Percentiles rank a stretch among this genome's conserved stretches.
Conservation (phyloP, 2,113 vertebrate genomes). For the Sphaerodactylus townsendi region DNA sequence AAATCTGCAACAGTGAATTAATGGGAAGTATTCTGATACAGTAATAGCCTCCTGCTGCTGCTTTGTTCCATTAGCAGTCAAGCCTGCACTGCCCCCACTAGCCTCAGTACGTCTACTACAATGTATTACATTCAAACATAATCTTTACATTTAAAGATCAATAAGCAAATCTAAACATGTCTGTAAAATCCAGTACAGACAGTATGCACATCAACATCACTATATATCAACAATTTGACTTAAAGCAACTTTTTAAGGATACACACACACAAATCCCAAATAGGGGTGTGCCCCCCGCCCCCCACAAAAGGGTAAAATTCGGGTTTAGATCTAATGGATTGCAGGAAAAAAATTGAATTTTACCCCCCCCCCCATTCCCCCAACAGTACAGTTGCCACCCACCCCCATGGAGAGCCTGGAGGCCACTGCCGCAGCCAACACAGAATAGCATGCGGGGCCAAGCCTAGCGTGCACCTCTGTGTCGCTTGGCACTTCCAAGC, state of each 20-base stretch:
- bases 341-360: too few relatives aligned
- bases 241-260: neutral
- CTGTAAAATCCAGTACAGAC: neutral
- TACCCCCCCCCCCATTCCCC: too few relatives aligned
- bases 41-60: neutral
- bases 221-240: rapidly evolving
- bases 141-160: neutral
- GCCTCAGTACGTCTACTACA: neutral
- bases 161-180: neutral
- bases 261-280: too few relatives aligned
- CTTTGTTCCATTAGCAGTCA: neutral
- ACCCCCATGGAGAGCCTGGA: too few relatives aligned
- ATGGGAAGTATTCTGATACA: neutral
- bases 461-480: too few relatives aligned
- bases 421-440: too few relatives aligned
- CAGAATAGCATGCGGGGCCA: too few relatives aligned
- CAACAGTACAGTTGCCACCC: too few relatives aligned
- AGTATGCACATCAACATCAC: rapidly evolving
- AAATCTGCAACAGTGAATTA: neutral
- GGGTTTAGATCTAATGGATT: too few relatives aligned
- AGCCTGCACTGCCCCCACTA: neutral
- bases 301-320: too few relatives aligned
- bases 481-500: too few relatives aligned
- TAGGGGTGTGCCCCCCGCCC: too few relatives aligned
- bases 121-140: neutral